phyloP scores from a whole-genome alignment of 2,113 vertebrate genomes.

The Megaleporinus macrocephalus region DNA sequence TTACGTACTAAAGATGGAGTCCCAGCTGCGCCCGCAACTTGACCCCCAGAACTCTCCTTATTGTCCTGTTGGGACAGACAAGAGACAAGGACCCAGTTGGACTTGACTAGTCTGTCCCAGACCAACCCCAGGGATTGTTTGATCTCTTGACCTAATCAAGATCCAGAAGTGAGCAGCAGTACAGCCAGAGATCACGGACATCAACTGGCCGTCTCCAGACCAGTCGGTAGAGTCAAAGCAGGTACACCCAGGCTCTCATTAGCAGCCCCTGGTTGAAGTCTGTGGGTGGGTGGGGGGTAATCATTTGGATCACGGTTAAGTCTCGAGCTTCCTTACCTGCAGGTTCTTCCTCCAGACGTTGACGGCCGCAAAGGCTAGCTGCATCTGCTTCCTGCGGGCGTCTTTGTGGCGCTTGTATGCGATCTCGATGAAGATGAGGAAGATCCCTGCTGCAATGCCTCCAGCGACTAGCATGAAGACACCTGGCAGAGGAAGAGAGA shows the following conservation, averaged over 20 bases:
- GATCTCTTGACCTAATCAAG: conserved; percentile 5
- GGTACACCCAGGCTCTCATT: not conserved
- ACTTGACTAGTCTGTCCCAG: conserved; percentile 44
- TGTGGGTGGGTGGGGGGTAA: not conserved
- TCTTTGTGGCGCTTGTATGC: conserved; percentile 99
- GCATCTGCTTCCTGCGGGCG: conserved; percentile 99
- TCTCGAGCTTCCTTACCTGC: conserved; percentile 86
- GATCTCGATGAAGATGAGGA: conserved; percentile 99
- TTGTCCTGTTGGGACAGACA: conserved; percentile 81
- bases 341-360: conserved; percentile 99
- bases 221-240: not conserved
- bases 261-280: not conserved
- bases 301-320: not conserved
- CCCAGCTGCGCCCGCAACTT: conserved; percentile 68
- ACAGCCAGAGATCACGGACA: not conserved
- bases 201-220: conserved; percentile 2
- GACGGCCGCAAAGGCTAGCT: conserved; percentile 96
- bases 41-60: conserved; percentile 76
- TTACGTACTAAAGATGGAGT: conserved; percentile 81
- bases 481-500: conserved; percentile 76
- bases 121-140: conserved; percentile 50
- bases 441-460: conserved; percentile 97
- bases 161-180: not conserved
- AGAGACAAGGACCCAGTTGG: conserved; percentile 70
- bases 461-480: conserved; percentile 88